Conservation (phyloP, 2,888 invertebrate species). For the Polylopha cassiicola region DNA sequence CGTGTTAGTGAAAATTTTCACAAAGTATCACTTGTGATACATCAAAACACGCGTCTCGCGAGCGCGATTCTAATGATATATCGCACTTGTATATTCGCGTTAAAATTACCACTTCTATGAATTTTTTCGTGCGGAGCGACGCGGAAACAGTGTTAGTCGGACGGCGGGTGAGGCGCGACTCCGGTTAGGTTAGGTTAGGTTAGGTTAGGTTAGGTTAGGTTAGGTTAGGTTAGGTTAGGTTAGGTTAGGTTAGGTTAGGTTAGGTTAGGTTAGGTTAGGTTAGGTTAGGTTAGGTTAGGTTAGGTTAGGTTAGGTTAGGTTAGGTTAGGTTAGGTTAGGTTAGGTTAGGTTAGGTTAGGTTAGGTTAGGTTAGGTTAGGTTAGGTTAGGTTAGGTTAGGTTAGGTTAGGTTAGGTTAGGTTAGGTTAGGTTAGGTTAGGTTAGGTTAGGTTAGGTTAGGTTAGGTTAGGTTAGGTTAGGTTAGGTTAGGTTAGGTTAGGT, state of each 20-base stretch:
- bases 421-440: slow-evolving; percentile 2
- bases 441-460: not conserved
- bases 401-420: slow-evolving; percentile 4
- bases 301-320: slow-evolving; percentile 4
- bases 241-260: slow-evolving; percentile 4
- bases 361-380: slow-evolving; percentile 4
- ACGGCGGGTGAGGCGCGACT: not conserved
- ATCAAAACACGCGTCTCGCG: no score
- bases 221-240: slow-evolving; percentile 4
- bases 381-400: slow-evolving; percentile 5
- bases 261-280: slow-evolving; percentile 4
- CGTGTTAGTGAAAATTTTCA: no score
- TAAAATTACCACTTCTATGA: no score
- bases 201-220: slow-evolving; percentile 4
- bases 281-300: slow-evolving; percentile 4
- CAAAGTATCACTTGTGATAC: no score
- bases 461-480: not conserved
- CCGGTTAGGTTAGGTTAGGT: slow-evolving; percentile 3
- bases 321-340: slow-evolving; percentile 4
- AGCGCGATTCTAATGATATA: no score
- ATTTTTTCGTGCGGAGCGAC: no score
- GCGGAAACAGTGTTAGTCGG: not conserved
- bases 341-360: slow-evolving; percentile 4
- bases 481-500: not conserved
- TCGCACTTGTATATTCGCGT: no score